These are phyloP conservation scores for Orthonevra nobilis DNA, from an alignment of 2,888 invertebrate genomes.

Conservation along the genomic window DNA sequence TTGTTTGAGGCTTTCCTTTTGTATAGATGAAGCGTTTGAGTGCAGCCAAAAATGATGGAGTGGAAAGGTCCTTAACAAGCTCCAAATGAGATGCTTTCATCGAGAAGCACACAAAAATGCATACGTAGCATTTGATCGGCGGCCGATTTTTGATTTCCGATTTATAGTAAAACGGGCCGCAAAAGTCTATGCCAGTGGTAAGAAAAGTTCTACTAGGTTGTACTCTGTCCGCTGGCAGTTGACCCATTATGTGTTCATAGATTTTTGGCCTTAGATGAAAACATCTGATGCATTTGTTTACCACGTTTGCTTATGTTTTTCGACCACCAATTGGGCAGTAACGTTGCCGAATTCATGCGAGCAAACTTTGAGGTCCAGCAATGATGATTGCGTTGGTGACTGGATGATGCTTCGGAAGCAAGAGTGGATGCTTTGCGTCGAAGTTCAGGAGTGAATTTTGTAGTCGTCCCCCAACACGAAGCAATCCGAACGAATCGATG, in stretches of 20 bases:
- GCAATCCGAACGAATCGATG: constrained; percentile 27
- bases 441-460: constrained; percentile 20
- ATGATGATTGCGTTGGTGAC: constrained; percentile 48
- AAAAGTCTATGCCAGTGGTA: constrained; percentile 48
- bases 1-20: constrained; percentile 46
- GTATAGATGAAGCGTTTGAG: constrained; percentile 14
- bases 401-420: constrained; percentile 57
- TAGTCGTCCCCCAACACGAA: constrained; percentile 38
- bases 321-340: constrained; percentile 69
- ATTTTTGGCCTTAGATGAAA: constrained; percentile 33
- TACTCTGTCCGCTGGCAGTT: constrained; percentile 20
- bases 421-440: constrained; percentile 35
- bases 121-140: constrained; percentile 45
- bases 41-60: constrained; percentile 13
- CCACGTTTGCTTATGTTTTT: constrained; percentile 42
- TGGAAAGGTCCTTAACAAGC: constrained; percentile 38
- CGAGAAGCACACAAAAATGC: constrained; percentile 64
- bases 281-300: constrained; percentile 48
- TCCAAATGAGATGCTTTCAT: constrained; percentile 63
- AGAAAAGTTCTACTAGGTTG: constrained; percentile 27
- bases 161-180: constrained; percentile 55
- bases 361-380: constrained; percentile 53
- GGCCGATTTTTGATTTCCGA: constrained; percentile 37
- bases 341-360: constrained; percentile 57
- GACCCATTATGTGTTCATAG: constrained; percentile 47